Conservation (phyloP, 2,797 vertebrate genomes). For the Melanotaenia parkinsoni region DNA sequence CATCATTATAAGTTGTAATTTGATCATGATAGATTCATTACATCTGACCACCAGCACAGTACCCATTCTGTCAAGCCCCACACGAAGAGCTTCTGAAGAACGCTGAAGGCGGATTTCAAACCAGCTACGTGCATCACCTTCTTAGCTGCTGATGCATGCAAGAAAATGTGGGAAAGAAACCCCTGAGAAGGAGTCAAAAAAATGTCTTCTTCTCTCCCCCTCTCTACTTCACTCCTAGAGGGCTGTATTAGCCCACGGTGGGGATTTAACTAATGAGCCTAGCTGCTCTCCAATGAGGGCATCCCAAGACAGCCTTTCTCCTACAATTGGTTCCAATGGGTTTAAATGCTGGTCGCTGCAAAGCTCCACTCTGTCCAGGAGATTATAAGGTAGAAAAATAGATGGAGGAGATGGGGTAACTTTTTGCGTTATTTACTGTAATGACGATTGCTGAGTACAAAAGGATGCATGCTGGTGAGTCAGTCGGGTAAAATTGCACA, state of each 20-base stretch:
- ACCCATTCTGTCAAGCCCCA: constrained; percentile 16
- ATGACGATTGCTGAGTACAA: constrained; percentile 51
- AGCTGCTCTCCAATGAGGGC: constrained; percentile 83
- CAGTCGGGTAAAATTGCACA: constrained; percentile 19
- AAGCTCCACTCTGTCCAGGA: constrained; percentile 80
- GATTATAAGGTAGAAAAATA: constrained; percentile 85
- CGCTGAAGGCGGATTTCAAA: constrained; percentile 68
- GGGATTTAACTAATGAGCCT: constrained; percentile 90
- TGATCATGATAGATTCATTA: constrained; percentile 30
- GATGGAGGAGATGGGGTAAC: constrained; percentile 73
- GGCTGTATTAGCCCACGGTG: constrained; percentile 84
- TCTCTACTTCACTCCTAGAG: constrained; percentile 77
- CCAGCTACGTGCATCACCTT: constrained; percentile 69
- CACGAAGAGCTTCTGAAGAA: constrained; percentile 51
- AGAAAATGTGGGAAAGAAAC: constrained; percentile 81
- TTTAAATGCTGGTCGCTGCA: constrained; percentile 82
- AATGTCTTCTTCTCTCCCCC: constrained; percentile 80
- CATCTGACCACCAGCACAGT: constrained; percentile 53
- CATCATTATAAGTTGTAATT: neutral
- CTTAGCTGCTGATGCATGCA: constrained; percentile 85
- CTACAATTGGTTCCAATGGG: constrained; percentile 90
- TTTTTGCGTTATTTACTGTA: constrained; percentile 73
- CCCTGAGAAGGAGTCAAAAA: constrained; percentile 81
- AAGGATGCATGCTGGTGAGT: constrained; percentile 20
- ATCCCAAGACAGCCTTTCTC: constrained; percentile 86